Evolutionary conservation across 2,888 invertebrate genomes (phyloP).

Genomic region (Arctia plantaginis): DNA sequence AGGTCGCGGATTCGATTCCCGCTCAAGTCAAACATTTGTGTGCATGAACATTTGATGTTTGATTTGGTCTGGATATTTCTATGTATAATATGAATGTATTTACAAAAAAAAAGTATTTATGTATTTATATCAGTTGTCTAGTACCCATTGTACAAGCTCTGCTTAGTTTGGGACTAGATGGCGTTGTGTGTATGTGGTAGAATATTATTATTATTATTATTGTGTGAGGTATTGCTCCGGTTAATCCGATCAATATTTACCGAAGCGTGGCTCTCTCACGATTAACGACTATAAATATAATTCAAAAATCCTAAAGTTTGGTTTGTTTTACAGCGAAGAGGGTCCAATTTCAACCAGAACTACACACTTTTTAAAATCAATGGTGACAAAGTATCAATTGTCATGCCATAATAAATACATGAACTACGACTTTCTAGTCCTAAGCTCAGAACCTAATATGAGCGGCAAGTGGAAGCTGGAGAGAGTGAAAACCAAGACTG

Average conservation of each 20-base stretch:
- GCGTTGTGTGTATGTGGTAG: no score
- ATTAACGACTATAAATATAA: not conserved
- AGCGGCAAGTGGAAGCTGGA: constrained; percentile 28
- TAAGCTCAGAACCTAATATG: constrained; percentile 22
- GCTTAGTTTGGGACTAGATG: no score
- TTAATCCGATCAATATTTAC: not conserved
- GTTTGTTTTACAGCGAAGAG: constrained; percentile 25
- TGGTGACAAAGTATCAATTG: constrained; percentile 24
- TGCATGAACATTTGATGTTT: no score
- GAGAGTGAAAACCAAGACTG: constrained; percentile 25
- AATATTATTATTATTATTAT: no score
- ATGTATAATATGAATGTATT: no score
- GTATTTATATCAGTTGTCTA: no score
- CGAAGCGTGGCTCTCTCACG: not conserved
- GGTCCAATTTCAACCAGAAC: constrained; percentile 21
- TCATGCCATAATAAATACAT: constrained; percentile 34
- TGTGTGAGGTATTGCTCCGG: not conserved
- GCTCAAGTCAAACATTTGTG: no score
- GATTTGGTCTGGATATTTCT: no score
- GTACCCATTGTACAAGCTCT: no score
- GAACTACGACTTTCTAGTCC: constrained; percentile 42
- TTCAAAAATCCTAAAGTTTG: not conserved
- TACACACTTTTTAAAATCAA: constrained; percentile 19
- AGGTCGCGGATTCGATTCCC: no score
- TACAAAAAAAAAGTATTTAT: no score